Conservation (phyloP, 2,888 invertebrate species). For the Arrhopalites spinosus region DNA sequence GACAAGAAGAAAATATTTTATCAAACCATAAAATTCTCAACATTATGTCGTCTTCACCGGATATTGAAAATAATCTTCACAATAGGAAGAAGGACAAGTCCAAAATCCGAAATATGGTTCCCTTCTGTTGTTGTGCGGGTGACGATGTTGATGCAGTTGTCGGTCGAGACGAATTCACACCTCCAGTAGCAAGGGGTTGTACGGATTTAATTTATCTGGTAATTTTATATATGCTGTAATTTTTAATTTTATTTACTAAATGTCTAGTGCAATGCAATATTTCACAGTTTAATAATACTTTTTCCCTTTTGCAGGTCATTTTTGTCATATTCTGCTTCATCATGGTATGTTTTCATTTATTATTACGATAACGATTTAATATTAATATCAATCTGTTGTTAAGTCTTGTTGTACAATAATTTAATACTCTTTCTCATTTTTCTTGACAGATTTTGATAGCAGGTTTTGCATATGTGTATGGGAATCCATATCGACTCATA, state of each 20-base stretch:
- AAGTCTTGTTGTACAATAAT: neutral
- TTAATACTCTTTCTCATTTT: slow-evolving; percentile 15
- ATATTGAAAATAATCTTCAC: too few relatives aligned
- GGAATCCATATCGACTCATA: slow-evolving; percentile 81
- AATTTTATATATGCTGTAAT: too few relatives aligned
- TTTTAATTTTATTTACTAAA: too few relatives aligned
- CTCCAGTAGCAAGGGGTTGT: slow-evolving; percentile 65
- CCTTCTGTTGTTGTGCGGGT: slow-evolving; percentile 17
- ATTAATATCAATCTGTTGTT: neutral
- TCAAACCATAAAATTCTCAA: too few relatives aligned
- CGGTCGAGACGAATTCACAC: slow-evolving; percentile 16
- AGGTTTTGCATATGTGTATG: slow-evolving; percentile 85
- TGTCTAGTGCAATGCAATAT: too few relatives aligned
- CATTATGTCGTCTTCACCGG: too few relatives aligned
- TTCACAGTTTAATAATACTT: too few relatives aligned
- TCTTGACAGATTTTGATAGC: slow-evolving; percentile 75
- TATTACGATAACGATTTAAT: neutral
- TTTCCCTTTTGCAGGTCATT: too few relatives aligned
- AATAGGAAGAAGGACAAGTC: too few relatives aligned
- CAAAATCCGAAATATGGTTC: too few relatives aligned
- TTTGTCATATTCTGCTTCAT: slow-evolving; percentile 81
- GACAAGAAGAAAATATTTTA: too few relatives aligned
- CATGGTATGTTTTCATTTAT: slow-evolving; percentile 71
- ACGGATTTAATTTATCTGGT: slow-evolving; percentile 83
- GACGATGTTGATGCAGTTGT: slow-evolving; percentile 9